Percentiles rank a stretch among this genome's conserved stretches.
These are phyloP conservation scores for Columba guinea DNA, from an alignment of 2,797 vertebrate genomes.

Conservation along the genomic window DNA sequence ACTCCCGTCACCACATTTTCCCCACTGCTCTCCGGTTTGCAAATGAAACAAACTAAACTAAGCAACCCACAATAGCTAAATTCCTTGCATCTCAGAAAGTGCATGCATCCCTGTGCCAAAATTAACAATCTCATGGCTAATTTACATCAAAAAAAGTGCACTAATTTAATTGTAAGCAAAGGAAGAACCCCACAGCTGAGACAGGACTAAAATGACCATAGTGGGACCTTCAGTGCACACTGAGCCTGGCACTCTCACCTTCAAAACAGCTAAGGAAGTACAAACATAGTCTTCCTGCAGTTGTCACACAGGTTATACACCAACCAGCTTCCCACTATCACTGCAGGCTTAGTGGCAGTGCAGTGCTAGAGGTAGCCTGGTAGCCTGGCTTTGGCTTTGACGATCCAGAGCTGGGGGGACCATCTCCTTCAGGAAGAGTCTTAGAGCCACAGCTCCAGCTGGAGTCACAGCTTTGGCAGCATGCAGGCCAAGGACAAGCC, in stretches of 20 bases:
- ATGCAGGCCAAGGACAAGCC: not conserved
- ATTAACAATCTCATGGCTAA: slow-evolving; percentile 7
- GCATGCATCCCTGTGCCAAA: not conserved
- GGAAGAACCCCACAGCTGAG: not conserved
- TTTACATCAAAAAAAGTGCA: slow-evolving; percentile 14
- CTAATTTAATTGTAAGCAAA: not conserved
- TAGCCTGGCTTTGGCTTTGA: not conserved
- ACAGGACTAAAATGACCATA: not conserved
- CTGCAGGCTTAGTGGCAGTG: not conserved
- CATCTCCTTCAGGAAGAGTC: not conserved
- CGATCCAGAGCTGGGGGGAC: not conserved
- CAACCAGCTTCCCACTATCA: not conserved
- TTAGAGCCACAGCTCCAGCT: not conserved
- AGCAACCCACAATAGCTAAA: not conserved
- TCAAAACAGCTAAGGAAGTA: not conserved
- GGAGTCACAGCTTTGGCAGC: not conserved
- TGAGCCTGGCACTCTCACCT: not conserved
- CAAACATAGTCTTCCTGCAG: not conserved
- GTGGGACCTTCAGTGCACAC: not conserved
- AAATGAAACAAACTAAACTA: slow-evolving; percentile 10
- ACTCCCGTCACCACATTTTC: not conserved
- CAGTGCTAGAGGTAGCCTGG: not conserved
- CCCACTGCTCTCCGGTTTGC: not conserved
- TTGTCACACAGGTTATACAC: not conserved
- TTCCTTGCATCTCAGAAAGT: not conserved